These are phyloP conservation scores for Megatriorchis doriae DNA, from an alignment of 2,113 vertebrate species.

Conservation along the genomic window DNA sequence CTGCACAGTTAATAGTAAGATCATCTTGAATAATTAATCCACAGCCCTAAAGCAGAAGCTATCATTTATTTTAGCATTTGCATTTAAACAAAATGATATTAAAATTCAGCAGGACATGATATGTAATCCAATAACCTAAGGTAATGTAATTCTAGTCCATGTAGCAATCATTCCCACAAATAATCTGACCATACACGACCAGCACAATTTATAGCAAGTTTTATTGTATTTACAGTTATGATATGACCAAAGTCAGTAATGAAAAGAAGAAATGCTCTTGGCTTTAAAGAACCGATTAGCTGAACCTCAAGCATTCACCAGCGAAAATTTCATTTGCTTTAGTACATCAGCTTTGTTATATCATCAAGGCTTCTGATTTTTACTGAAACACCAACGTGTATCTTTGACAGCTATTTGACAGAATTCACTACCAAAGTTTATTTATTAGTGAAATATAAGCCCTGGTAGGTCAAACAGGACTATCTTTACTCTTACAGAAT, in stretches of 20 bases:
- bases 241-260: conserved; percentile 2
- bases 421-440: background rate
- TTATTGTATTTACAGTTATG: conserved; percentile 25
- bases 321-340: background rate
- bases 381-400: background rate
- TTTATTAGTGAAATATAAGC: conserved; percentile 49
- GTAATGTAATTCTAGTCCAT: background rate
- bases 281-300: conserved; percentile 5
- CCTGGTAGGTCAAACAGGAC: background rate
- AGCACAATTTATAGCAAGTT: background rate
- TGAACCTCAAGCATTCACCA: background rate
- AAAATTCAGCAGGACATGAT: conserved; percentile 45
- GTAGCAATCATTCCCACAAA: conserved; percentile 38
- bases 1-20: conserved; percentile 33
- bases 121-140: conserved; percentile 1
- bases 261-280: background rate
- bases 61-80: conserved; percentile 66
- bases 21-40: conserved; percentile 30
- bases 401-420: background rate
- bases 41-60: conserved; percentile 2
- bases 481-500: conserved; percentile 24
- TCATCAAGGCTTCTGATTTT: background rate
- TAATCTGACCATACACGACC: background rate
- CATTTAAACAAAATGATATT: conserved; percentile 62
- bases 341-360: background rate